Evolutionary conservation across 1,140 invertebrate species (phyloP), one percentile per base, ranked within the genome.

Genomic region (Arion vulgaris): DNA sequence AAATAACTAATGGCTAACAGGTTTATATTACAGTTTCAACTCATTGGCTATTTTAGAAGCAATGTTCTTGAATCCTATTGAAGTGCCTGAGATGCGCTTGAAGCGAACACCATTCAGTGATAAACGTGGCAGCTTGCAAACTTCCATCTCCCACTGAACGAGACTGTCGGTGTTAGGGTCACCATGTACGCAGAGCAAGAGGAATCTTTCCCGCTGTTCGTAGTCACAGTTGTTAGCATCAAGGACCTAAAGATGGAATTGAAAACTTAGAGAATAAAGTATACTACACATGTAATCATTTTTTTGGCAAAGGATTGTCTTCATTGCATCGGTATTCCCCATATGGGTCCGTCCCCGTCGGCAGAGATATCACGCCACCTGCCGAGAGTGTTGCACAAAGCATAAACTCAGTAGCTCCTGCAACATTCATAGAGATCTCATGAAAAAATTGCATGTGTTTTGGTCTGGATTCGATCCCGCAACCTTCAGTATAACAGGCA

Each of bases 31-130:
- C 95, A 99, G 97, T 94, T 99, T 99, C 93, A 99, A 95, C 94
- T 99, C 98, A 94, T 99, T 99, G 87, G 98, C 98, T 93, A 99
- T 99, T 95, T 99, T 99, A 86, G 98, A 99, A 91, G 98, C 99
- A 95, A 99, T 99, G 94, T 99, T 99, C 94, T 99, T 99, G 95
- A 99, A 99, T 89, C 98, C 98, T 94, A 99, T 99, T 89, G 98
- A 99, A 82, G 98, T 99, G 90, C 99, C 99, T 36, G 98, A 98
- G 93, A 99, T 99, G 90, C 99, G 95, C 94, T 99, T 99, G 93
- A 99, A 99, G 75, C 98, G 96, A 77, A 99, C 98, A 76, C 99
- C 99, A 93, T 99, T 99, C 82, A 99, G 94, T 77, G 97, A 99
- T 78, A 99, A 95, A 74, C 99, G 95, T 71, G 99, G 99, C 92